Percentiles rank a stretch among this genome's conserved stretches.
Evolutionary conservation across 2,888 invertebrate genomes (phyloP).

Genomic region (Andrena bucephala): DNA sequence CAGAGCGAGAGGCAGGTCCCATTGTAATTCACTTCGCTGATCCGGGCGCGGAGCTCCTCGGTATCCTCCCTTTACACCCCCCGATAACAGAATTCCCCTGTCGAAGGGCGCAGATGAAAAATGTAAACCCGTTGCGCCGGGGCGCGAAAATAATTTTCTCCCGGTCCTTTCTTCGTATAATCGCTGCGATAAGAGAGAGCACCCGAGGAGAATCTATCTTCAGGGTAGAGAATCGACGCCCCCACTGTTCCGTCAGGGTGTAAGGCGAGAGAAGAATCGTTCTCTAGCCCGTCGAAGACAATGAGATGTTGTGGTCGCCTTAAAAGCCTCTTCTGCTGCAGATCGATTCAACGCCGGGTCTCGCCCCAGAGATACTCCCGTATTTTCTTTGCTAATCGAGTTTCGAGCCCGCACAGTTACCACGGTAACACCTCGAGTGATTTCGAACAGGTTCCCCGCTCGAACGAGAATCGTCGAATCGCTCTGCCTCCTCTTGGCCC

Average conservation of each 20-base stretch:
- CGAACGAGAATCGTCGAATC: constrained; percentile 57
- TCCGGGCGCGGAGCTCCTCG: not conserved
- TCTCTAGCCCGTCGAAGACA: constrained; percentile 63
- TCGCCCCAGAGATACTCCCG: constrained; percentile 66
- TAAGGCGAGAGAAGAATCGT: constrained; percentile 44
- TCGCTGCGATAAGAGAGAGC: not conserved
- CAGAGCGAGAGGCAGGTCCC: constrained; percentile 27
- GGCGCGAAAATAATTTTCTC: constrained; percentile 8
- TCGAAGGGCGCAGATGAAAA: not conserved
- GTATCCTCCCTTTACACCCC: not conserved
- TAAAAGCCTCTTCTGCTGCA: constrained; percentile 77
- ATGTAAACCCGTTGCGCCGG: constrained; percentile 17
- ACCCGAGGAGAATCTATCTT: not conserved
- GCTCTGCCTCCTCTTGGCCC: constrained; percentile 9
- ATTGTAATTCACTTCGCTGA: constrained; percentile 16
- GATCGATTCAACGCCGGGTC: constrained; percentile 74
- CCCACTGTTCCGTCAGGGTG: not conserved
- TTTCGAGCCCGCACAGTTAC: constrained; percentile 77
- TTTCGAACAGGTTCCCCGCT: constrained; percentile 62
- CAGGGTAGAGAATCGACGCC: constrained; percentile 1
- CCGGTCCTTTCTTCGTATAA: no score
- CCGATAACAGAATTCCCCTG: not conserved
- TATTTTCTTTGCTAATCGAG: constrained; percentile 82
- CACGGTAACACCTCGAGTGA: constrained; percentile 75
- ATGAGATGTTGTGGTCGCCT: constrained; percentile 74